Base-by-base conservation (phyloP, 2,797 vertebrate genomes). In the Macrochelys suwanniensis region DNA sequence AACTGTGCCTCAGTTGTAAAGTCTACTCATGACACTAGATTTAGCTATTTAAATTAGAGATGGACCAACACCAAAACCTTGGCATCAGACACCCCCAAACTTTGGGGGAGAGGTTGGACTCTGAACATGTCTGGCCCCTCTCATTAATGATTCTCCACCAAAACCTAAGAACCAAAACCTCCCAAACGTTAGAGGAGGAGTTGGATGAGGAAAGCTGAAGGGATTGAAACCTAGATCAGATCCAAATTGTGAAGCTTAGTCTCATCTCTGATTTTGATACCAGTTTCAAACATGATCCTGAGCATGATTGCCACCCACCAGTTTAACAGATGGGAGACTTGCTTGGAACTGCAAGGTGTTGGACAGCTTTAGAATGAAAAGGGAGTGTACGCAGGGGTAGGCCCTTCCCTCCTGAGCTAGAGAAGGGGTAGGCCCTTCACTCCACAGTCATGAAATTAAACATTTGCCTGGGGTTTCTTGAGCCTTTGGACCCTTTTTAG, bases 231-330 rank as follows among this genome's bases (percentile, higher is more conserved):
- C 12, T 47, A 45, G 13, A 42, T 13, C 1, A 1, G 82, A 80
- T 83, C 11, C 13, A 90, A 47, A 88, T 77, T 77, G 23, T 93
- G 15, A 65, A 83, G 2, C 83, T 94, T 82, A 77, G 42, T 80
- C 45, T 92, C n/a, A 82, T 54, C 57, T 89, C 11, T 83, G n/a
- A n/a, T 94, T 97, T 89, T 92, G 92, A 57, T 53, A 89, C 8
- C 19, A 68, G 61, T n/a, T 33, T 65, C 61, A 65, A 16, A 65
- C 33, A 65, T 65, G 7, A 68, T 68, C 7, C 33, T 68, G 61
- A 68, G 17, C 33, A 68, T 68, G 61, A 68, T 68, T 4, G 7
- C 33, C 33, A 68, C 61, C 65, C 2, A 5, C 37, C 23, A 6
- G 21, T 37, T 71, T 71, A 21, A 71, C 65, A 42, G n/a, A 42